Evolutionary conservation across 2,113 vertebrate genomes (phyloP), one percentile per base, ranked within the genome.

Genomic region (Labrus mixtus): DNA sequence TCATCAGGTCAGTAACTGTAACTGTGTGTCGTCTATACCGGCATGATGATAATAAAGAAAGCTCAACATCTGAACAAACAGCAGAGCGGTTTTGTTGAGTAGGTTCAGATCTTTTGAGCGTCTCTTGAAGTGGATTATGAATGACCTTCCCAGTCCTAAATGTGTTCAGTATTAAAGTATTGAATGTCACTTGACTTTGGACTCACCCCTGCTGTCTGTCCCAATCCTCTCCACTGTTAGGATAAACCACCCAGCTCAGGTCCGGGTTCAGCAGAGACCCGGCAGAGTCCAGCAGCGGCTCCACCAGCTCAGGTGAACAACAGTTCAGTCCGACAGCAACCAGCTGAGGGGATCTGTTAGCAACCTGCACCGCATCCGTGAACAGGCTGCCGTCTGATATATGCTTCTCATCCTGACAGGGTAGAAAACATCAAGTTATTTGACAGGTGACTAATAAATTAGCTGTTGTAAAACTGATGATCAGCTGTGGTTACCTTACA

Each of bases 291-390:
- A 96, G 88, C 43, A 96, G 86, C 0, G 93, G 90, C 76, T 89
- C 90, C 59, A 95, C 89, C 68, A 94, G 17, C 3, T 37, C 23
- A 25, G 95, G 94, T 1, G 87, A 50, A 55, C 92, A 95, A 86
- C 95, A 96, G 89, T 96, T 96, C n/a, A 95, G 86, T 45, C 95
- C 95, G 0, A 95, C 82, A 9, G 94, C 94, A 1, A 95, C 68
- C 78, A 96, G 73, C 83, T 95, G 95, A 6, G 65, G 9, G 65
- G 91, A 95, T 61, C 78, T 84, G 13, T 55, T 55, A 0, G 92
- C 86, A 1, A 92, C 11, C 78, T 78, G 81, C 79, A 95, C 92
- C 0, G 92, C 94, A 0, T 93, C 91, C 0, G 79, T 61, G 75
- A 95, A 95, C 16, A 1, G 81, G 62, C 83, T 94, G 58, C 94